Evolutionary conservation across 2,113 vertebrate species (phyloP), one percentile per base, ranked within the genome.

Genomic region (Mirza zaza): DNA sequence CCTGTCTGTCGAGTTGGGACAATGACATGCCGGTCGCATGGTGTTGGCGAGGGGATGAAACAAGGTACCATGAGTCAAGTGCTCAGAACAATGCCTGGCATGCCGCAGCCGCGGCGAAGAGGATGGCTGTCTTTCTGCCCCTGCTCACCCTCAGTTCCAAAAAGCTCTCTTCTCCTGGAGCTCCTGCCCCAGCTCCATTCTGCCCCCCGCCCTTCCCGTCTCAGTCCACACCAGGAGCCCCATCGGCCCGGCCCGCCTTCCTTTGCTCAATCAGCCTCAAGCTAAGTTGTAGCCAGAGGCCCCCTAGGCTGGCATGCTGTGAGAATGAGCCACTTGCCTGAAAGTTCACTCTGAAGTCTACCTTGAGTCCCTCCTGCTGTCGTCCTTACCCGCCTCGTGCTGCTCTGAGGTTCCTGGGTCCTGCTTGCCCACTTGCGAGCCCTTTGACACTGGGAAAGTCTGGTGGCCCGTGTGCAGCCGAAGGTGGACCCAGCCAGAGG

Each of bases 271-370:
- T 75, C 29, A 59, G 55, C 29, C 32, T 86, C 90, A 70, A 50
- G 39, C 29, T 45, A 45, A 77, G n/a, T 6, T 80, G 45, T 63
- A 67, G 29, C 55, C 59, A 50, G 67, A 29, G 65, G 1, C n/a
- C 12, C 55, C 36, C 32, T 48, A 97, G 98, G 55, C 98, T 99
- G 94, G 99, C 99, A 0, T 98, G 99, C 17, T 99, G 99, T 0
- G 45, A 99, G 97, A 99, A 99, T 2, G 99, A 99, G 11, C 99
- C 98, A 92, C 97, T 99, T 95, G 99, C 52, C 75, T 11, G 39
- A n/a, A 88, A 55, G 92, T 92, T 39, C 83, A 73, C 65, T 25
- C 76, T 61, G 80, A 36, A 32, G 17, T 86, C 85, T 85, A 52
- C 73, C 71, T 36, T 0, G 52, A 36, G 61, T 68, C 34, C 45